Conservation (phyloP, 1,140 invertebrate species). For the Ruditapes philippinarum region DNA sequence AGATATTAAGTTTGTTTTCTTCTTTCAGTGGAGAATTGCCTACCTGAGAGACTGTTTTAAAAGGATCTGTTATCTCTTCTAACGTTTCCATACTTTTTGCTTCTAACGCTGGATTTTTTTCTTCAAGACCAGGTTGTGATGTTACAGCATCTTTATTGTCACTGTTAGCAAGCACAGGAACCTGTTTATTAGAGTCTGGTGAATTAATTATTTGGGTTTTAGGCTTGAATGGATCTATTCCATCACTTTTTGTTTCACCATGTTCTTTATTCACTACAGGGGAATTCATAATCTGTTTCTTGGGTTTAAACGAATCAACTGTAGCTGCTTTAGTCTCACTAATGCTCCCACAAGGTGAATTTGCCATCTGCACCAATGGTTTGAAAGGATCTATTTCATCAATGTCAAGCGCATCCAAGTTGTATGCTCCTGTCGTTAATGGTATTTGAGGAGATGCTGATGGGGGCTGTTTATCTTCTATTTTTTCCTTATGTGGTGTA, state of each 20-base stretch:
- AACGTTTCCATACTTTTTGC: background rate
- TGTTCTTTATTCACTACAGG: background rate
- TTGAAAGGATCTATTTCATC: slow-evolving; percentile 61
- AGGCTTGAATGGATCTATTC: slow-evolving; percentile 40
- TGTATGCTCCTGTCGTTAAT: slow-evolving; percentile 2
- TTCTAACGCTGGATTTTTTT: background rate
- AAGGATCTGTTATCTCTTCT: slow-evolving; percentile 3
- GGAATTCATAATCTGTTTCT: slow-evolving; percentile 45
- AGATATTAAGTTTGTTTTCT: background rate
- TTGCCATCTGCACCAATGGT: slow-evolving; percentile 39
- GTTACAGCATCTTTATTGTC: background rate
- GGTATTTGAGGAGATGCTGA: slow-evolving; percentile 27
- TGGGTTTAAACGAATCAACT: slow-evolving; percentile 53
- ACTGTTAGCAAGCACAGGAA: background rate
- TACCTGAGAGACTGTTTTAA: slow-evolving; percentile 4
- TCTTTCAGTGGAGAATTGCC: slow-evolving; percentile 11
- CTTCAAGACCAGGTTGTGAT: background rate
- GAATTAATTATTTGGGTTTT: slow-evolving; percentile 48
- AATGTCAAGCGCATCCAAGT: slow-evolving; percentile 35
- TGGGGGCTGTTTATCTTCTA: background rate
- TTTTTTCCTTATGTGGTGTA: slow-evolving; percentile 1
- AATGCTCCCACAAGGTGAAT: slow-evolving; percentile 16
- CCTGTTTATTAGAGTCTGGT: background rate
- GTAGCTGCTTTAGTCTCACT: background rate
- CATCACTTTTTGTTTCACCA: background rate